Conservation (phyloP, 1,140 invertebrate species). For the Sycophaga agraensis region DNA sequence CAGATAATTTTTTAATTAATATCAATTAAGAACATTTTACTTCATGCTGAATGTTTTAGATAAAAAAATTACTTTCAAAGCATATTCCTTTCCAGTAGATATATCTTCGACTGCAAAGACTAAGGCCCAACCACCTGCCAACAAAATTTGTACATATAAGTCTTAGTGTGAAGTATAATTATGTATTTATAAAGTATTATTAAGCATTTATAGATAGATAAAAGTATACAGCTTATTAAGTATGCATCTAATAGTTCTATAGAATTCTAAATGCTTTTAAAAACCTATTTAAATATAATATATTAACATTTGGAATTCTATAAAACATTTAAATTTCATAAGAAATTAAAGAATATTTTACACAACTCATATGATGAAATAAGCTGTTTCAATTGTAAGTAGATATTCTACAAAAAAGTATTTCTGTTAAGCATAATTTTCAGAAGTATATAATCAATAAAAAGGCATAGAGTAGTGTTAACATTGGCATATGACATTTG, state of each 20-base stretch:
- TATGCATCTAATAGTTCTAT: background rate
- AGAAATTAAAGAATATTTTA: no score
- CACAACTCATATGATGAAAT: no score
- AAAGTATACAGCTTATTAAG: no score
- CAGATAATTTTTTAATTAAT: slow-evolving; percentile 16
- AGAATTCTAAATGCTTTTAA: background rate
- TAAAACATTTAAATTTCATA: no score
- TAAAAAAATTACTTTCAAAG: slow-evolving; percentile 69
- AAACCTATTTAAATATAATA: background rate
- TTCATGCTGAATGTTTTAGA: slow-evolving; percentile 18
- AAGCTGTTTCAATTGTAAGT: no score
- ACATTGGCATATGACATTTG: slow-evolving; percentile 17
- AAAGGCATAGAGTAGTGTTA: background rate
- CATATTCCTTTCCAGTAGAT: slow-evolving; percentile 83
- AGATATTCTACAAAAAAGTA: no score
- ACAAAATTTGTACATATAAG: slow-evolving; percentile 16
- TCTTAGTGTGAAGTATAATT: background rate
- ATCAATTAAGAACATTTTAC: background rate
- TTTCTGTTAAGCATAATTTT: no score
- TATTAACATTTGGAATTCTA: no score
- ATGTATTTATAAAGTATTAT: no score
- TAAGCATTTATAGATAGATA: no score
- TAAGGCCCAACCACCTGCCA: slow-evolving; percentile 88
- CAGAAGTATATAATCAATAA: background rate
- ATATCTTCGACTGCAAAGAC: slow-evolving; percentile 92